These are phyloP conservation scores for Sparidentex hasta DNA, from an alignment of 2,797 vertebrate species.

Conservation along the genomic window DNA sequence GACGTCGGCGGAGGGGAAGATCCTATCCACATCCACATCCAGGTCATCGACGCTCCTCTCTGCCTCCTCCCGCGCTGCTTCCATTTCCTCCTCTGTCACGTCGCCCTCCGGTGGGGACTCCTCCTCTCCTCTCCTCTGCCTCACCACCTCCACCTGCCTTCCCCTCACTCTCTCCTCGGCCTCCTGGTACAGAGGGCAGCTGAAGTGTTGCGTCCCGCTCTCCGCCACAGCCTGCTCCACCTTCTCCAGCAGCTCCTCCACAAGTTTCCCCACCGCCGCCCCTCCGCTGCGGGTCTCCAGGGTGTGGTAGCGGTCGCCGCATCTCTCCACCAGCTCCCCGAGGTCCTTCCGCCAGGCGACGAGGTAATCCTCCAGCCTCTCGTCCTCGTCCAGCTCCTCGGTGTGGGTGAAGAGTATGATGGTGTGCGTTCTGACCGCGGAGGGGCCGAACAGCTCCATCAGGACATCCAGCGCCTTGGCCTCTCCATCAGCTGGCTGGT, in stretches of 20 bases:
- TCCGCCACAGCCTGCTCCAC: constrained; percentile 75
- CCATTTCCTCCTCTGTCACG: constrained; percentile 61
- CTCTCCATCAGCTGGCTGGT: constrained; percentile 70
- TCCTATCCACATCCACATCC: constrained; percentile 54
- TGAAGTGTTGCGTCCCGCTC: constrained; percentile 61
- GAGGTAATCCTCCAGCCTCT: constrained; percentile 79
- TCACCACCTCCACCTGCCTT: constrained; percentile 65
- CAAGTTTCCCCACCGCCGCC: constrained; percentile 28
- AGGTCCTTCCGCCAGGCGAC: constrained; percentile 78
- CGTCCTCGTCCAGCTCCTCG: constrained; percentile 76
- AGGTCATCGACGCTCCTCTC: constrained; percentile 70
- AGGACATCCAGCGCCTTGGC: constrained; percentile 73
- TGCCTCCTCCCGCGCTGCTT: constrained; percentile 65
- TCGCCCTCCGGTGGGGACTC: constrained; percentile 32
- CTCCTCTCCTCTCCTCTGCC: constrained; percentile 44
- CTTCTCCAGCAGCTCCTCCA: constrained; percentile 78
- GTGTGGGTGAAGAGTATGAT: constrained; percentile 83
- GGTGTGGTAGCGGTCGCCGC: constrained; percentile 76
- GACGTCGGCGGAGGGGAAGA: constrained; percentile 45
- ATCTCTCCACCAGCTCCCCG: constrained; percentile 74
- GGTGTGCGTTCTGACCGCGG: constrained; percentile 66
- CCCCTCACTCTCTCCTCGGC: constrained; percentile 62
- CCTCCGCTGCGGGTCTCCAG: constrained; percentile 56
- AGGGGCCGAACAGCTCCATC: constrained; percentile 72
- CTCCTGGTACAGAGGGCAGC: constrained; percentile 75